Evolutionary conservation across 2,888 invertebrate species (phyloP).

Genomic region (Acrocera orbiculus): DNA sequence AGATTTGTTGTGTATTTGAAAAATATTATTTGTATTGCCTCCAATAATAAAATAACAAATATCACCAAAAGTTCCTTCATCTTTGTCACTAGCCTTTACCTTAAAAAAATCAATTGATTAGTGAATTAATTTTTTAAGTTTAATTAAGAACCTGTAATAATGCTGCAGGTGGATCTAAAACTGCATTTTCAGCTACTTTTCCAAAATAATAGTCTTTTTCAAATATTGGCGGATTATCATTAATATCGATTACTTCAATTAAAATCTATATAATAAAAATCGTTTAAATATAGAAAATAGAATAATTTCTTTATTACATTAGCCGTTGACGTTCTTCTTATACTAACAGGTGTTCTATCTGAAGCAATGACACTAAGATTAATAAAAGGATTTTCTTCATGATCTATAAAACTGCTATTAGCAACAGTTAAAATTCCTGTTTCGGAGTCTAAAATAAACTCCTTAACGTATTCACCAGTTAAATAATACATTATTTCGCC

Average conservation of each 20-base stretch:
- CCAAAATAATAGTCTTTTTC: constrained; percentile 57
- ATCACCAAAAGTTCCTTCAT: constrained; percentile 59
- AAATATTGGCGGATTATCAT: constrained; percentile 76
- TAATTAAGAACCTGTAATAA: constrained; percentile 40
- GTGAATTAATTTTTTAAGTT: background rate
- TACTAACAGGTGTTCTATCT: constrained; percentile 56
- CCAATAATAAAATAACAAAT: constrained; percentile 54
- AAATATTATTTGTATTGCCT: constrained; percentile 49
- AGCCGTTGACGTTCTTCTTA: constrained; percentile 53
- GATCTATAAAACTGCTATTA: constrained; percentile 53
- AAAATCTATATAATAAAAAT: constrained; percentile 36
- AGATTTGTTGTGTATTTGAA: constrained; percentile 53
- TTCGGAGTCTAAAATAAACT: constrained; percentile 53
- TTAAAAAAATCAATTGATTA: constrained; percentile 11
- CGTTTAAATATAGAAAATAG: constrained; percentile 6
- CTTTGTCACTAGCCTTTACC: constrained; percentile 63
- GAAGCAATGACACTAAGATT: constrained; percentile 62
- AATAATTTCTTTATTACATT: constrained; percentile 37
- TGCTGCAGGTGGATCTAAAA: constrained; percentile 62
- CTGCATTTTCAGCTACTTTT: constrained; percentile 67
- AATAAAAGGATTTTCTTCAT: constrained; percentile 53
- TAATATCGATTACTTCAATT: constrained; percentile 64
- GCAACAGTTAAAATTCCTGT: constrained; percentile 63
- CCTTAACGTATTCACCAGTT: constrained; percentile 51
- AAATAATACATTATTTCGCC: constrained; percentile 64